Evolutionary conservation across 64 coral and sea anemone genomes (phyloP).

Genomic region (Anthopleura sola): DNA sequence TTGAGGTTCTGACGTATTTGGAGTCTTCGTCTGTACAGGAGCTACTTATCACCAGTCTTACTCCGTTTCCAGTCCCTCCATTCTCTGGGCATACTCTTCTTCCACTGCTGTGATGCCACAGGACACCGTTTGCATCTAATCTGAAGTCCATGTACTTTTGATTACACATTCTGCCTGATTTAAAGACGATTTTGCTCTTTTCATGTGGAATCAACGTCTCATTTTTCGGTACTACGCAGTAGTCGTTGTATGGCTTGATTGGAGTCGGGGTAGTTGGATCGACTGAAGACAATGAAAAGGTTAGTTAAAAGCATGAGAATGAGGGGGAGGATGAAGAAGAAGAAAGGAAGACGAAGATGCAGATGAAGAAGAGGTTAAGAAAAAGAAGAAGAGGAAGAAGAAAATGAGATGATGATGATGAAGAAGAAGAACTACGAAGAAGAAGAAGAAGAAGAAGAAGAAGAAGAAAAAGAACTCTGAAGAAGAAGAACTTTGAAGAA

Average conservation of each 20-base stretch:
- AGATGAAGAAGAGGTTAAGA: neutral
- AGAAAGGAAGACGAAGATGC: neutral
- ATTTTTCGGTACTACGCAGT: slow-evolving; percentile 53
- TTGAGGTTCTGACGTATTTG: slow-evolving; percentile 53
- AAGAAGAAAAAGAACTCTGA: too few relatives aligned
- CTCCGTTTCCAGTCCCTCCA: slow-evolving; percentile 40
- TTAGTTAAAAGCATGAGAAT: neutral
- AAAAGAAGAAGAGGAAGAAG: neutral
- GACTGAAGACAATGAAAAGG: slow-evolving; percentile 7
- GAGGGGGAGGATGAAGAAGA: neutral
- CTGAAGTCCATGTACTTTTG: slow-evolving; percentile 55
- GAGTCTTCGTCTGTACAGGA: slow-evolving; percentile 40
- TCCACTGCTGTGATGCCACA: slow-evolving; percentile 67
- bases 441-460: too few relatives aligned
- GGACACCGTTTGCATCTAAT: slow-evolving; percentile 49
- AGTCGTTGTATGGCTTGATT: slow-evolving; percentile 43
- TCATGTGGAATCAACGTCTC: slow-evolving; percentile 22
- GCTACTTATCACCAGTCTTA: slow-evolving; percentile 59
- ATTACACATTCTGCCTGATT: slow-evolving; percentile 31
- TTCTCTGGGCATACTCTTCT: slow-evolving; percentile 65
- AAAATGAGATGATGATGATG: too few relatives aligned
- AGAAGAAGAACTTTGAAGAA: too few relatives aligned
- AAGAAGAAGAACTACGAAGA: too few relatives aligned
- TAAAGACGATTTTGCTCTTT: slow-evolving; percentile 37
- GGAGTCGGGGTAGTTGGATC: slow-evolving; percentile 63